Base-by-base conservation (phyloP, 2,888 invertebrate species). In the Allophyes oxyacanthae region DNA sequence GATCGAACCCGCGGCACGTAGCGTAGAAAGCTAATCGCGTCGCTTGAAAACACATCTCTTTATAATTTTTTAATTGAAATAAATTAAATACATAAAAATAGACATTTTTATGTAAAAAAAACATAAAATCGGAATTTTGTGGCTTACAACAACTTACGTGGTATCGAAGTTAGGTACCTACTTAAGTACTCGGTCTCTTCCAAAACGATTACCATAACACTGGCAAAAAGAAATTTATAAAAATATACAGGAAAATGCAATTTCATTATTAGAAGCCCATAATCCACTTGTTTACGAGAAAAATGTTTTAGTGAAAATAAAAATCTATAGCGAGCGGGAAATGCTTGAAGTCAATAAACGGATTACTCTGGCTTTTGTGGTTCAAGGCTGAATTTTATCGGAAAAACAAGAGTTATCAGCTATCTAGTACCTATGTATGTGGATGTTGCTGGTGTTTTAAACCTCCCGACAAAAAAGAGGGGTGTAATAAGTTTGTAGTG, bases 341-440 rank as follows among this genome's bases (percentile, higher is more conserved):
- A 67, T 65, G 64, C 55, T 71, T 62, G 64, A 75, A 81, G 79
- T 82, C 81, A 79, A 82, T 83, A 79, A 78, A 77, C 73, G 79
- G 79, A 79, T 81, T 79, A 80, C 60, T 56, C 34, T 41, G 63
- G 73, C 53, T 69, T 58, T 50, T 50, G 65, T 48, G 61, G 70
- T 73, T 55, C 66, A 58, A 64, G 56, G 54, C 70, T 36, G 59
- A 49, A 57, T 69, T 73, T 68, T 73, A 69, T 73, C 55, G 50
- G 37, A 37, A 65, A 66, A 67, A 70, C 62, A 73, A 60, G 52
- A 37, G 57, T 11, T 28, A 55, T 49, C 33, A 40, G 48, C 54
- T 68, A 54, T 52, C 26, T 44, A n/a, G 20, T 20, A 20, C 20
- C 20, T 51, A 30, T 59, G 30, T 42, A 54, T 25, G 36, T 59